Percentiles rank a stretch among this genome's conserved stretches.
phyloP scores from a whole-genome alignment of 2,113 vertebrate species.

The Atherinomorus stipes region DNA sequence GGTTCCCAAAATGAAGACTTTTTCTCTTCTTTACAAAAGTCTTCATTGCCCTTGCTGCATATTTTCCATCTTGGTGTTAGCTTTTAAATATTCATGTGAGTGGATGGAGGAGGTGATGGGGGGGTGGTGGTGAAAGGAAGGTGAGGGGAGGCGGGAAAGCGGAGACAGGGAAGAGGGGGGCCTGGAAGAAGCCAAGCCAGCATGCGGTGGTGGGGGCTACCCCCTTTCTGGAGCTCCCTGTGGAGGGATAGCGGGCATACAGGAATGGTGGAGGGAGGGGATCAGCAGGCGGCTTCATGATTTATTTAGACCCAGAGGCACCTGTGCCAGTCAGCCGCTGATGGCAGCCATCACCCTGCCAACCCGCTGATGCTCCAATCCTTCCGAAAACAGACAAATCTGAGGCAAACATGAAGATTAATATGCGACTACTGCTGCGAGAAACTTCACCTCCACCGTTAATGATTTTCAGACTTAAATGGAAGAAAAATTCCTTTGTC shows the following conservation, averaged over 20 bases:
- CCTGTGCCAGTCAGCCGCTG: conserved; percentile 71
- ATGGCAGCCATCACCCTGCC: conserved; percentile 65
- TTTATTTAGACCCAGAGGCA: conserved; percentile 80
- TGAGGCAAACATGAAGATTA: conserved; percentile 34
- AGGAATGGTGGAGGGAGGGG: conserved; percentile 37
- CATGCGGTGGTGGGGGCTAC: conserved; percentile 36
- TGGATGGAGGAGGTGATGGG: conserved; percentile 65
- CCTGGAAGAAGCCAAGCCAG: conserved; percentile 38
- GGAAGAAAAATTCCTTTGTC: conserved; percentile 42
- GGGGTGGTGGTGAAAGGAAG: conserved; percentile 22
- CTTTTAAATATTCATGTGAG: conserved; percentile 80
- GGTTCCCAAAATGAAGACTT: conserved; percentile 42
- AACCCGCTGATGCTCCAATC: conserved; percentile 34
- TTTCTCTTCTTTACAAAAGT: conserved; percentile 7
- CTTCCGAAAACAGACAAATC: conserved; percentile 44
- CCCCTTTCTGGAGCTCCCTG: conserved; percentile 65
- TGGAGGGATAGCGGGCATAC: conserved; percentile 61
- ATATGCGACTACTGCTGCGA: conserved; percentile 35
- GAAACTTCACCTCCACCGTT: conserved; percentile 48
- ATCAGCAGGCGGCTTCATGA: conserved; percentile 74
- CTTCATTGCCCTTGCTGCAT: conserved; percentile 60
- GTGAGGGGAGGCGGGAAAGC: conserved; percentile 47
- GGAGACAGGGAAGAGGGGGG: conserved; percentile 54
- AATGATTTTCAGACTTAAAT: conserved; percentile 50
- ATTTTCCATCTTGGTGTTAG: conserved; percentile 68